Conservation (phyloP, 2,888 invertebrate genomes). For the Campopleginae sp. region DNA sequence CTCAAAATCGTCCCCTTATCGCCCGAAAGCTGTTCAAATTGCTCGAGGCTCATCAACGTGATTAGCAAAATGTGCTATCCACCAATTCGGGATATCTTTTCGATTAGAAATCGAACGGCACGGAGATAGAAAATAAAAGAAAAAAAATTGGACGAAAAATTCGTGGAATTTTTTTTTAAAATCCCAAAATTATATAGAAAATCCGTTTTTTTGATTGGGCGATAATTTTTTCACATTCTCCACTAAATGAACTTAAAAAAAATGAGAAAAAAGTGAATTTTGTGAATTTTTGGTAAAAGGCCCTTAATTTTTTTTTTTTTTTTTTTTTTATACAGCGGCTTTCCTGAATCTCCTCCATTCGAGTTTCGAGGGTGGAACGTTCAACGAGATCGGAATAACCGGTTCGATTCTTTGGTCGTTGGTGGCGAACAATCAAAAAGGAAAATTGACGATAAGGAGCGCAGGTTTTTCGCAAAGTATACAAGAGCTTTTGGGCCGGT, state of each 20-base stretch:
- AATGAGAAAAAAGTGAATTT: no score
- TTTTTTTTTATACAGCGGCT: constrained; percentile 81
- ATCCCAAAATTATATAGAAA: no score
- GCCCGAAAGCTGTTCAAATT: neutral
- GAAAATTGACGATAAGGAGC: constrained; percentile 86
- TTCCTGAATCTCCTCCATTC: constrained; percentile 84
- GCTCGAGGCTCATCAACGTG: neutral
- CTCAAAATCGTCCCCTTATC: constrained; percentile 26
- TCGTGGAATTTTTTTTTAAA: no score
- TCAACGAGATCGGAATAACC: constrained; percentile 84
- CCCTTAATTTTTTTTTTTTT: constrained; percentile 11
- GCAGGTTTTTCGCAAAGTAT: constrained; percentile 85
- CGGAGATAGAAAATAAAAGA: neutral
- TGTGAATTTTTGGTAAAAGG: no score
- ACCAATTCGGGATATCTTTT: neutral
- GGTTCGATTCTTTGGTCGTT: constrained; percentile 88
- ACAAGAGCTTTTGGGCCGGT: constrained; percentile 84
- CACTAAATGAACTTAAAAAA: no score
- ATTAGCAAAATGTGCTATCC: neutral
- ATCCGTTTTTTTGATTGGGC: no score
- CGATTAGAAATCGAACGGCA: neutral
- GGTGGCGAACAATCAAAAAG: constrained; percentile 89
- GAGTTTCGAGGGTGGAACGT: constrained; percentile 83
- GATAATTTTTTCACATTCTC: no score
- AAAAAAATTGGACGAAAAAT: no score